Conservation (phyloP, 2,888 invertebrate genomes). For the Osedax fenrisi region DNA sequence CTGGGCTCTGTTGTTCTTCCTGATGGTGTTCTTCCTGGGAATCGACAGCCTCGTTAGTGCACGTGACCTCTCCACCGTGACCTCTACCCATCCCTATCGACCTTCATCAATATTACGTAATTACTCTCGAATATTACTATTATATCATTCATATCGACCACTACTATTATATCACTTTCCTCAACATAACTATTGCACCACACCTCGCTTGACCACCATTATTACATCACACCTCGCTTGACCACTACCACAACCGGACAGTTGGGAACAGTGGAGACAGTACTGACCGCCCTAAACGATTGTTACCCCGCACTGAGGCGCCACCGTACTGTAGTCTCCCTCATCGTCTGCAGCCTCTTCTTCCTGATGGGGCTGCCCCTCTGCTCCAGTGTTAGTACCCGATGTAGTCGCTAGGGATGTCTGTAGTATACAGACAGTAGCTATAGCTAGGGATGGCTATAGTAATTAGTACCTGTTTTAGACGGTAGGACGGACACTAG, state of each 20-base stretch:
- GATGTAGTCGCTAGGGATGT: background rate
- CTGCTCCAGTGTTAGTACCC: constrained; percentile 29
- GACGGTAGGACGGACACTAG: too few species aligned
- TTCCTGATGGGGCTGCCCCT: constrained; percentile 34
- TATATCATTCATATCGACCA: too few species aligned
- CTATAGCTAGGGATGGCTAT: constrained; percentile 37
- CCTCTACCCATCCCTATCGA: background rate
- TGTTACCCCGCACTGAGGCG: constrained; percentile 24
- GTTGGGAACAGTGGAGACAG: constrained; percentile 36
- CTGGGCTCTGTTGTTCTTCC: constrained; percentile 46
- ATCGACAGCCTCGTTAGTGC: constrained; percentile 39
- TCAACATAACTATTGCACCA: too few species aligned
- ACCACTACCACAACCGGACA: too few species aligned
- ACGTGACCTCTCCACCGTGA: background rate
- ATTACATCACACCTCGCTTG: too few species aligned
- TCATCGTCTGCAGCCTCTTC: constrained; percentile 26
- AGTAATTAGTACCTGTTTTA: too few species aligned
- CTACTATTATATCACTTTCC: too few species aligned
- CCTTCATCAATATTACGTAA: background rate
- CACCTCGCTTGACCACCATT: too few species aligned
- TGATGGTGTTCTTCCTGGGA: constrained; percentile 45
- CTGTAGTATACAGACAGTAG: background rate
- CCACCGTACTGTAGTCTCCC: constrained; percentile 26
- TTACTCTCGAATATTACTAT: too few species aligned
- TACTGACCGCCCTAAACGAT: constrained; percentile 34